Evolutionary conservation across 2,113 vertebrate genomes (phyloP).

Genomic region (Cyphomyrus plagiostoma): DNA sequence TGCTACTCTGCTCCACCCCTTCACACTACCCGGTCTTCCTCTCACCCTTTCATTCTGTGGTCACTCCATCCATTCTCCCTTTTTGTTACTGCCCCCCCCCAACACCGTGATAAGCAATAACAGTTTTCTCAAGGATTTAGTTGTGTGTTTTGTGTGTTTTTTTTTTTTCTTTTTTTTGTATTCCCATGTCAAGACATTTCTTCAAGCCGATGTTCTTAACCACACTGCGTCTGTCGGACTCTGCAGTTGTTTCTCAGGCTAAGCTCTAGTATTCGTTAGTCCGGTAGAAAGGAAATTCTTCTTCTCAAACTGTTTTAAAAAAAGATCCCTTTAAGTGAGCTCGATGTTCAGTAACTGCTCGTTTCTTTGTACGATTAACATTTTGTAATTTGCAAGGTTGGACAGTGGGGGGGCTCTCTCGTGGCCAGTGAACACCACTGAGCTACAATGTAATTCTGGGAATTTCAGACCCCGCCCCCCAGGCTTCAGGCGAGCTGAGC

Average conservation of each 20-base stretch:
- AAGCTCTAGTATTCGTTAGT: neutral
- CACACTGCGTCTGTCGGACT: neutral
- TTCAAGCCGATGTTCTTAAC: neutral
- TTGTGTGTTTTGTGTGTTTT: neutral
- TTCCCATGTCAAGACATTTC: neutral
- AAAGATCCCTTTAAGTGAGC: neutral
- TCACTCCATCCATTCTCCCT: neutral
- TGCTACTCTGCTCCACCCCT: neutral
- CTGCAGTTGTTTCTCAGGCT: neutral
- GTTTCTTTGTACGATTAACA: neutral
- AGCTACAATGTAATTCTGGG: neutral
- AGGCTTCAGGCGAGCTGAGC: neutral
- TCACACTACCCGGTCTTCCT: neutral
- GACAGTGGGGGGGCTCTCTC: neutral
- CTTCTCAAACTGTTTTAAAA: neutral
- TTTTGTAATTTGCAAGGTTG: neutral
- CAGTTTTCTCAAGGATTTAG: constrained; percentile 22
- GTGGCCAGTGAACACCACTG: neutral
- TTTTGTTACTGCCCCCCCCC: neutral
- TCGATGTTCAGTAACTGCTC: neutral
- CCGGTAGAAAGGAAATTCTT: neutral
- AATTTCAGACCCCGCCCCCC: neutral
- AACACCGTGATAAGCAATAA: constrained; percentile 25
- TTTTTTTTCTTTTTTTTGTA: neutral
- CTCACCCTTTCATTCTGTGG: neutral